Evolutionary conservation across 2,888 invertebrate species (phyloP).

Genomic region (Tetragnatha montana): DNA sequence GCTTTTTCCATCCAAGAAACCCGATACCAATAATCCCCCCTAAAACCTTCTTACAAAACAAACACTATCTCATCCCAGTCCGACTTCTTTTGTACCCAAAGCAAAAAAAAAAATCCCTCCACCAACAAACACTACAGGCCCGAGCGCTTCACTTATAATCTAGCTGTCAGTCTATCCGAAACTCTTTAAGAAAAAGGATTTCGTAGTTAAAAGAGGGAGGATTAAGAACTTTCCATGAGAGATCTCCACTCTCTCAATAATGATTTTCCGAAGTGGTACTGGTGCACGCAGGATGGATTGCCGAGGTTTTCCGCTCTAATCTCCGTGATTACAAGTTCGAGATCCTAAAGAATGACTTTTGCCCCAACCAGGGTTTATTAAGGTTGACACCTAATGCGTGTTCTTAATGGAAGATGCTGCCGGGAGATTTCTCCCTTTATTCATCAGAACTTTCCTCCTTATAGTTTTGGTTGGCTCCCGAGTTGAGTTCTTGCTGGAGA

Average conservation of each 20-base stretch:
- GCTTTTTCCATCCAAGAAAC: background rate
- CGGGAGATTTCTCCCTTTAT: background rate
- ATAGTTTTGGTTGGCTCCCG: no score
- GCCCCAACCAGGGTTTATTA: conserved; percentile 30
- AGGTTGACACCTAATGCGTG: conserved; percentile 18
- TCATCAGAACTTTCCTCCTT: background rate
- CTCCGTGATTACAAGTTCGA: conserved; percentile 31
- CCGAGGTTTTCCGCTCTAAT: conserved; percentile 35
- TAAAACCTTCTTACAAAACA: background rate
- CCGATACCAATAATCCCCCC: background rate
- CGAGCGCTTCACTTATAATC: conserved; percentile 16
- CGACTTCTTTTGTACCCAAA: background rate
- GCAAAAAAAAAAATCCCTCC: no score
- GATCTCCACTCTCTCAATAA: conserved; percentile 23
- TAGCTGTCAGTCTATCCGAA: conserved; percentile 17
- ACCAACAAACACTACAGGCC: no score
- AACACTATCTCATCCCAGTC: background rate
- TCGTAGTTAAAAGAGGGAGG: conserved; percentile 17
- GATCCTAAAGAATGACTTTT: conserved; percentile 22
- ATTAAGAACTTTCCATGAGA: conserved; percentile 46
- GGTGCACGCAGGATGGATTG: conserved; percentile 37
- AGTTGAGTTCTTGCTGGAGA: no score
- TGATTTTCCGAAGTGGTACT: conserved; percentile 15
- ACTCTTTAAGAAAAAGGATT: conserved; percentile 1
- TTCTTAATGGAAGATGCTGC: background rate